Conservation (phyloP, 2,797 vertebrate genomes). For the Vireo griseus region DNA sequence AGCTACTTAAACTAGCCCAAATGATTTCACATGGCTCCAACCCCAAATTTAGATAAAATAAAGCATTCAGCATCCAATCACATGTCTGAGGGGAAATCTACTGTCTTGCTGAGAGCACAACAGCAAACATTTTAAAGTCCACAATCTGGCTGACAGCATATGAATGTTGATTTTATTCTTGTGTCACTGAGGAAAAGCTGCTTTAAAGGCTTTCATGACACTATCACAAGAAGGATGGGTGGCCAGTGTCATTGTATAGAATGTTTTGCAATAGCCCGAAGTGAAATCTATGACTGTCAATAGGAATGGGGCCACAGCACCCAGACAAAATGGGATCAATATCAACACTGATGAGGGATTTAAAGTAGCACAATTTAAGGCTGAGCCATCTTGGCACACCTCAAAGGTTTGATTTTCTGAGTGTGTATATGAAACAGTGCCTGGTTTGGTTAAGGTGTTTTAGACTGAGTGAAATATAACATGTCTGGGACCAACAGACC, state of each 20-base stretch:
- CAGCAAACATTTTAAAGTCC: background rate
- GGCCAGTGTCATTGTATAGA: background rate
- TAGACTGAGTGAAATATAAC: background rate
- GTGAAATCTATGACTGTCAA: background rate
- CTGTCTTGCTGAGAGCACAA: background rate
- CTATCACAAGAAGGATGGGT: background rate
- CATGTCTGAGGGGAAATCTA: background rate
- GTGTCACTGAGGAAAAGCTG: background rate
- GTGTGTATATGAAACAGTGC: background rate
- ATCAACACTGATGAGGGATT: background rate
- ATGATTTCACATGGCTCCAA: background rate
- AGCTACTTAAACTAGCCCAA: constrained; percentile 56
- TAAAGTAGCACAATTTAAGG: background rate
- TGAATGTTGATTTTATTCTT: constrained; percentile 1
- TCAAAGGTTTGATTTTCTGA: background rate
- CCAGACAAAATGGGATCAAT: background rate
- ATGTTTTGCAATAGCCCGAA: background rate
- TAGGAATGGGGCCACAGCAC: background rate
- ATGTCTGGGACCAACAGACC: background rate
- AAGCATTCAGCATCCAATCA: background rate
- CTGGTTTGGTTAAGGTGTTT: background rate
- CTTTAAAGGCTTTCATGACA: background rate
- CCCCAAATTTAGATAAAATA: background rate
- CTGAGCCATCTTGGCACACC: background rate
- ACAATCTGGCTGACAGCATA: background rate